Evolutionary conservation across 1,140 invertebrate genomes (phyloP).

Genomic region (Lasioglossum albipes): DNA sequence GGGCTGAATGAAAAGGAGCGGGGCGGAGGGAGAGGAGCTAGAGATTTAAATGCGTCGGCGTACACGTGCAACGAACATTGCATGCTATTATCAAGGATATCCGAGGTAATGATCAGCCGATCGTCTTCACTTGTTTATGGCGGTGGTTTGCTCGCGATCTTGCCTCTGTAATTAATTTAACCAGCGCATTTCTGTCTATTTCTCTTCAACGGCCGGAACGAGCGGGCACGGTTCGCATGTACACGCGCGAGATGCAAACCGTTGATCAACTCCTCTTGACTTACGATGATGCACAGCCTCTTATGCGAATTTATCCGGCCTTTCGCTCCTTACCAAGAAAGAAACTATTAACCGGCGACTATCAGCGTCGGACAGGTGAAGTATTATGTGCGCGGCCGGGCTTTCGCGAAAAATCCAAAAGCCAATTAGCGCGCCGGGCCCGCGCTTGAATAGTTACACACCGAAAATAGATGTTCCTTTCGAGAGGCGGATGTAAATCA

Average conservation of each 20-base stretch:
- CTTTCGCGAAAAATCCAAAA: constrained; percentile 32
- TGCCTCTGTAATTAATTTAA: constrained; percentile 73
- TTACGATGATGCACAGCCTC: constrained; percentile 49
- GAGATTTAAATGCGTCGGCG: constrained; percentile 37
- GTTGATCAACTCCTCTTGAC: constrained; percentile 60
- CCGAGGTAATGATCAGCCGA: constrained; percentile 69
- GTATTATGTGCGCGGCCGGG: neutral
- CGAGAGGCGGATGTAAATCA: constrained; percentile 46
- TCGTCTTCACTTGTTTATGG: constrained; percentile 72
- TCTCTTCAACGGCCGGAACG: constrained; percentile 22
- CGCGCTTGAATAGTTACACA: constrained; percentile 6
- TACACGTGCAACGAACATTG: constrained; percentile 61
- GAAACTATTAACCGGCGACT: constrained; percentile 47
- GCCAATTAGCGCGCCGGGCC: constrained; percentile 19
- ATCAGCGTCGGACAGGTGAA: constrained; percentile 46
- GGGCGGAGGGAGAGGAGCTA: neutral
- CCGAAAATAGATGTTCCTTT: constrained; percentile 43
- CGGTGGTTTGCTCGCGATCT: constrained; percentile 64
- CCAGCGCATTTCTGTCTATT: constrained; percentile 58
- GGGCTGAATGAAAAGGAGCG: neutral
- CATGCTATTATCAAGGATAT: constrained; percentile 72
- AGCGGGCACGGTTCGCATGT: neutral
- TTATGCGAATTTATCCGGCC: constrained; percentile 46
- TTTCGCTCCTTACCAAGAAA: constrained; percentile 40
- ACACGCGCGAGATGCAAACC: constrained; percentile 56